Conservation (phyloP, 2,113 vertebrate species). For the Chaetops frenatus region DNA sequence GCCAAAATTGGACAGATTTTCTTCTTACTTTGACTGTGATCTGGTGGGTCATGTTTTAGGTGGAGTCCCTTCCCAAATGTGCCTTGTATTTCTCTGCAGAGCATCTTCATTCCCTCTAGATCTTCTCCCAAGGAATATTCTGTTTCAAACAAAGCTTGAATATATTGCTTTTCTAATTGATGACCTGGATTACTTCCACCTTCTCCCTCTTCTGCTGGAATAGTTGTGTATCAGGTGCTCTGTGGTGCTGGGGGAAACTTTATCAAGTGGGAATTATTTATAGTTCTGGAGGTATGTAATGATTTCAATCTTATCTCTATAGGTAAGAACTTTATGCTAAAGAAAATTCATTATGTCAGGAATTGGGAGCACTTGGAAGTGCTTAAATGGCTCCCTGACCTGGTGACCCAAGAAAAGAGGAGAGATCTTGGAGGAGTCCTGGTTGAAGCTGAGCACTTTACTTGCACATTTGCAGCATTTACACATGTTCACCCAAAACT, state of each 20-base stretch:
- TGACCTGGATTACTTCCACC: neutral
- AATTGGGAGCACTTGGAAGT: neutral
- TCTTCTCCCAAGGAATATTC: neutral
- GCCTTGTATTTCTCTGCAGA: neutral
- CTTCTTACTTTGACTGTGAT: neutral
- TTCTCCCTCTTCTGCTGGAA: neutral
- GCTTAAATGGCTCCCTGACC: neutral
- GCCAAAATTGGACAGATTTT: neutral
- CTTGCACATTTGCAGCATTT: neutral
- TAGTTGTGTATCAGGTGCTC: neutral
- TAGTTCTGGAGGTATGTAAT: neutral
- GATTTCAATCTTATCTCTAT: neutral
- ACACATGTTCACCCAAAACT: neutral
- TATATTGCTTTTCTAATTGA: neutral
- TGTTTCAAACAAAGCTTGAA: neutral
- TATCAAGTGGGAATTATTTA: neutral
- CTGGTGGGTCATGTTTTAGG: neutral
- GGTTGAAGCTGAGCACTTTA: neutral
- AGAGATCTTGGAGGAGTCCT: neutral
- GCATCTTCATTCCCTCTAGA: neutral
- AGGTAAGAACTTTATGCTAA: neutral
- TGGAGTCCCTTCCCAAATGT: neutral
- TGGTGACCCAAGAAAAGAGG: neutral
- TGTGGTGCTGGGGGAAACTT: neutral
- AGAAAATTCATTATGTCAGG: neutral